Evolutionary conservation across 2,888 invertebrate genomes (phyloP), one percentile per base, ranked within the genome.

Genomic region (Caenorhabditis zanzibari): DNA sequence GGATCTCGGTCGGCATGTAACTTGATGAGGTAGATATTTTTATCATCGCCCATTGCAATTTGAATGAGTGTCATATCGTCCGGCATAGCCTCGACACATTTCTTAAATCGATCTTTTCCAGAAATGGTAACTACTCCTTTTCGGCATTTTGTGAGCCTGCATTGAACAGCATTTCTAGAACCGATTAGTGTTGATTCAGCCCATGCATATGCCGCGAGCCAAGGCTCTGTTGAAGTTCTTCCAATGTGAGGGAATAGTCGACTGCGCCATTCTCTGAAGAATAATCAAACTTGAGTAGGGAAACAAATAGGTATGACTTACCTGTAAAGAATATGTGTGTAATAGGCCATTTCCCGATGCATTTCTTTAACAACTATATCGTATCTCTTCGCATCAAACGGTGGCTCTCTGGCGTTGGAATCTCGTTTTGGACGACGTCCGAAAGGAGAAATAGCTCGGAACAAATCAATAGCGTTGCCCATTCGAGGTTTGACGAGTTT

Each of bases 221-320:
- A 88, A 4, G 77, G 81, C 63, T 85, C 61, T 0, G 52, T 24
- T 0, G 82, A 73, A 10, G 54, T 77, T 41, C 82, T 47, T 12
- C 80, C 87, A n/a, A 84, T 26, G 47, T 84, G 85, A 2, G 85
- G 64, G 47, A 73, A 81, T 26, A 85, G 16, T 9, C 81, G 72
- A 38, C 71, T 71, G 0, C 87, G 64, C 87, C 87, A 87, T 26
- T 87, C 85, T 38, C 86, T 86, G 56, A 54, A 83, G 72, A 63
- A n/a, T 59, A 6, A 22, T 47, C n/a, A n/a, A 26, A 9, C 7
- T 38, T 12, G 12, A 10, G 10, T 47, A 26, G 47, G 4, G 16
- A 47, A 24, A 5, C 22, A 35, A 14, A 7, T 1, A 3, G 7
- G 6, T n/a, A 69, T 6, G 28, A 5, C 0, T 64, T 32, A 82